These are phyloP conservation scores for Cichlasoma orientale DNA, from an alignment of 2,797 vertebrate species.

Conservation along the genomic window DNA sequence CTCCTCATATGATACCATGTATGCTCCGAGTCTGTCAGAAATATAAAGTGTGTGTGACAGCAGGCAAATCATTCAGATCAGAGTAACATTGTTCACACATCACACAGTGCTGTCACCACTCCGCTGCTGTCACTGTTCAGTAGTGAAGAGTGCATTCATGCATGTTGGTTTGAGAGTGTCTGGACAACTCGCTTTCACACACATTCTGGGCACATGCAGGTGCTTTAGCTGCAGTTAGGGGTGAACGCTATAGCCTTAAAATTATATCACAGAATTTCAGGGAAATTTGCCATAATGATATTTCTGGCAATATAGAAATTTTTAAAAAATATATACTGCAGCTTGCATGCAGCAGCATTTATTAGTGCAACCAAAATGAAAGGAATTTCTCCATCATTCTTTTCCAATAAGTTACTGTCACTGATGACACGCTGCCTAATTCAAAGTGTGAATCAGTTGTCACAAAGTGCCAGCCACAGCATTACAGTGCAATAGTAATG, in stretches of 20 bases:
- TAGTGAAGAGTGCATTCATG: not conserved
- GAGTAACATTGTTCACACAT: not conserved
- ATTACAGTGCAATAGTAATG: not conserved
- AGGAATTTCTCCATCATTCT: not conserved
- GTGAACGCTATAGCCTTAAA: not conserved
- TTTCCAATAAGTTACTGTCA: not conserved
- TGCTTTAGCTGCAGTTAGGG: not conserved
- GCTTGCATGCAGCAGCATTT: not conserved
- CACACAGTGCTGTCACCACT: not conserved
- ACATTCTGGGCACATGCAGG: not conserved
- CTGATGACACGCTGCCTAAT: not conserved
- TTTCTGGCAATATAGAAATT: not conserved
- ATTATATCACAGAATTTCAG: not conserved
- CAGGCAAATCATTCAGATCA: not conserved
- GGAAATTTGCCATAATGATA: not conserved
- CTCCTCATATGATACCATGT: not conserved
- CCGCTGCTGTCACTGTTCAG: not conserved
- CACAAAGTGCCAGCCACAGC: not conserved
- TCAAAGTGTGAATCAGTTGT: not conserved
- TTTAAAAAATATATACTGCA: fast-evolving
- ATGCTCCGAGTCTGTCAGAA: not conserved
- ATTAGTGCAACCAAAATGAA: not conserved
- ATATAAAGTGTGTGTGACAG: not conserved
- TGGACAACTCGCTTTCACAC: not conserved
- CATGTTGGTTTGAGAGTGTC: not conserved